Evolutionary conservation across 1,140 invertebrate species (phyloP).

Genomic region (Calephelis virginiensis): DNA sequence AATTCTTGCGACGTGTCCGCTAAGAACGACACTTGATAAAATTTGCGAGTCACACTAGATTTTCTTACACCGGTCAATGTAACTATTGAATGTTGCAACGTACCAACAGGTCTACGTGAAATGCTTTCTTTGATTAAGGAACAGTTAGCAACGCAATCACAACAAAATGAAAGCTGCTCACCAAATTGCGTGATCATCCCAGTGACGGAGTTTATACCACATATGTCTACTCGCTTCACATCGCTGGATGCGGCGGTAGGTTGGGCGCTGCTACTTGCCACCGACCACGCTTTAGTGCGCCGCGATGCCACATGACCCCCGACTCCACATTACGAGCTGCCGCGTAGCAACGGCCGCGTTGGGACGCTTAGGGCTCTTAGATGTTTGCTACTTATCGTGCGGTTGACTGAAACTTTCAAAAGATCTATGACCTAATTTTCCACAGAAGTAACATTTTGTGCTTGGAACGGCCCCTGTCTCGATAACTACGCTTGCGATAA

Average conservation of each 20-base stretch:
- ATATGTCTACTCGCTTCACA: conserved; percentile 29
- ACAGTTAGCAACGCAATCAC: conserved; percentile 22
- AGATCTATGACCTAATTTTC: conserved; percentile 24
- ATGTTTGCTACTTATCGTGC: background rate
- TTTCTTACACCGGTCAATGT: conserved; percentile 3
- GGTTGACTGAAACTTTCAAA: conserved; percentile 18
- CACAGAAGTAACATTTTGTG: conserved; percentile 23
- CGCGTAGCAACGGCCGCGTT: conserved; percentile 23
- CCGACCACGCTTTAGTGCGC: conserved; percentile 9
- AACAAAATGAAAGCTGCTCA: conserved; percentile 30
- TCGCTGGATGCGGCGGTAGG: conserved; percentile 10
- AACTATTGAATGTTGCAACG: conserved; percentile 10
- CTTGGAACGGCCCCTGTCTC: no score
- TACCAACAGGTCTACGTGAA: conserved; percentile 20
- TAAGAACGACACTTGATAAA: background rate
- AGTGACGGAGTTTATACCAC: conserved; percentile 25
- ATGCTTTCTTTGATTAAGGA: conserved; percentile 27
- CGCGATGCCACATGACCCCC: conserved; percentile 24
- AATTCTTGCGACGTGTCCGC: background rate
- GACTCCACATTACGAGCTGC: conserved; percentile 17
- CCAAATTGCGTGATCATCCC: conserved; percentile 27
- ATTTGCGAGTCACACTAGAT: background rate
- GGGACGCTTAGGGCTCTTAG: conserved; percentile 3
- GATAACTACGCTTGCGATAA: conserved; percentile 16
- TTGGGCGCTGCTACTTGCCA: conserved; percentile 9